These are phyloP conservation scores for Anoplophora glabripennis DNA, from an alignment of 1,140 invertebrate genomes.

Conservation along the genomic window DNA sequence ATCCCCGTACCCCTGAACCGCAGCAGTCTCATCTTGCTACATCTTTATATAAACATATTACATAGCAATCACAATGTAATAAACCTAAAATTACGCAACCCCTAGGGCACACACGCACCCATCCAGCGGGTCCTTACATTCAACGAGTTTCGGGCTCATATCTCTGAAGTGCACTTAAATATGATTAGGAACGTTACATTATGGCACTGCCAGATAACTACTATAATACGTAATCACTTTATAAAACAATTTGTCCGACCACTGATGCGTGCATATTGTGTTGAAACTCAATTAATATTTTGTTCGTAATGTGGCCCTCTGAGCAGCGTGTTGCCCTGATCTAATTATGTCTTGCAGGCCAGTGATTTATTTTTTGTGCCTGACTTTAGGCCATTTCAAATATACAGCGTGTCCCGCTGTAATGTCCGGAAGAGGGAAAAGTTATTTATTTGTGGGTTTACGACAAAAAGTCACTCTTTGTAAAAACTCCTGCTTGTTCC, in stretches of 20 bases:
- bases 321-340: slow-evolving; percentile 39
- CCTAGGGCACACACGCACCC: slow-evolving; percentile 10
- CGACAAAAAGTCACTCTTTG: too few species aligned
- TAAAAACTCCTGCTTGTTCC: too few species aligned
- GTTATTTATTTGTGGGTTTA: too few species aligned
- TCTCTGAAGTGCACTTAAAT: slow-evolving; percentile 40
- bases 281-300: slow-evolving; percentile 49
- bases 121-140: slow-evolving; percentile 14
- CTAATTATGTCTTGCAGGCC: slow-evolving; percentile 36
- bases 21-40: too few species aligned
- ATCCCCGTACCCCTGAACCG: too few species aligned
- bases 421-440: too few species aligned
- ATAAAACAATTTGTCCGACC: slow-evolving; percentile 51
- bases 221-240: slow-evolving; percentile 49
- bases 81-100: slow-evolving; percentile 17
- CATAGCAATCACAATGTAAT: slow-evolving; percentile 21
- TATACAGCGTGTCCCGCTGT: too few species aligned
- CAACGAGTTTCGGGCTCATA: slow-evolving; percentile 8
- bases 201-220: slow-evolving; percentile 45
- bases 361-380: slow-evolving; percentile 10
- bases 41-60: slow-evolving; percentile 15
- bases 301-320: slow-evolving; percentile 43
- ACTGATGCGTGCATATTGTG: slow-evolving; percentile 50
- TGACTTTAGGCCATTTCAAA: too few species aligned
- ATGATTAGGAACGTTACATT: slow-evolving; percentile 42